Base-by-base conservation (phyloP, 1,140 invertebrate species). In the Archivesica marissinica region DNA sequence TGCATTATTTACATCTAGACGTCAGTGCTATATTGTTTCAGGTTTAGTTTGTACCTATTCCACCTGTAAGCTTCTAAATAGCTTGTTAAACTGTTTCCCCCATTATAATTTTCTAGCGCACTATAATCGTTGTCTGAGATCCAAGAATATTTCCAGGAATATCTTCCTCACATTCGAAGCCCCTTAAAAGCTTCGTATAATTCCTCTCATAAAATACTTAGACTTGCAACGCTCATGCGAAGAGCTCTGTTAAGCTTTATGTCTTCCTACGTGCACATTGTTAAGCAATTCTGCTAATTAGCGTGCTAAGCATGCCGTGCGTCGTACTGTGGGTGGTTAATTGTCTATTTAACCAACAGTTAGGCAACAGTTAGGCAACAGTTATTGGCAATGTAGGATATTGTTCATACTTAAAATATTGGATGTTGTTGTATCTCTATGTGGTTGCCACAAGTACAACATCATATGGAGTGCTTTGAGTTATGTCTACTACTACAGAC, bases 51-150 rank as follows among this genome's bases (percentile, higher is more conserved):
- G 59, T 64, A 64, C 59, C 38, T 33, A 25, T 28, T 13, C 23
- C 9, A 64, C 59, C 23, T 3, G n/a, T n/a, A 35, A 20, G 30
- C 15, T 64, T 64, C 59, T 17, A 64, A 64, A 35, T 64, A 25
- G 38, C 59, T 33, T 64, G 50, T 52, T 52, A 59, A 59, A 17
- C 13, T 11, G 1, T 30, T 59, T 28, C 25, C 33, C 6, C 2
- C 17, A 17, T 35, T 35, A 33, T 64, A 13, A 59, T 28, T 64
- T 64, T 15, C 25, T 35, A 35, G 30, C 38, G 20, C 17, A 13
- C 33, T 33, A 64, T 64, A 64, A 64, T 64, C 59, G 59, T 17
- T 64, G 59, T 64, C 59, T 64, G 30, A 64, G 59, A 64, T 64
- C 30, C 59, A 25, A 7, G 30, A 64, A 64, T 64, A 64, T 35